Conservation (phyloP, 2,113 vertebrate genomes). For the Petrocephalus zakoni region DNA sequence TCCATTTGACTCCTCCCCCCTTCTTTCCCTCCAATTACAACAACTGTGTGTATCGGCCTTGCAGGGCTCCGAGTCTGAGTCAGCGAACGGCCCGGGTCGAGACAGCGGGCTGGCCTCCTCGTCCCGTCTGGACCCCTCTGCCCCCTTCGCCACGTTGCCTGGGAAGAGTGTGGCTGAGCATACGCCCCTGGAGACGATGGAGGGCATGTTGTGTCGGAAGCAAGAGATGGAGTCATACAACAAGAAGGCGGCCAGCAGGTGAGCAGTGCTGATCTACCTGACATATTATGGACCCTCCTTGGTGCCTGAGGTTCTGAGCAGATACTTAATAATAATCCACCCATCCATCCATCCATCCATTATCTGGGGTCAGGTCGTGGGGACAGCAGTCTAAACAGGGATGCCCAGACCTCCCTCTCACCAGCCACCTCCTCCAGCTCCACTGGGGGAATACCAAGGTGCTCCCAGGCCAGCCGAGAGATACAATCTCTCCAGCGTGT, state of each 20-base stretch:
- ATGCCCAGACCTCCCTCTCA: too few species aligned
- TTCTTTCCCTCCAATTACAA: neutral
- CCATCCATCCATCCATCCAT: too few species aligned
- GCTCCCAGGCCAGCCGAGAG: too few species aligned
- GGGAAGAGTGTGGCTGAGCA: constrained; percentile 58
- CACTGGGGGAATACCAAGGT: too few species aligned
- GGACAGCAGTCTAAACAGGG: too few species aligned
- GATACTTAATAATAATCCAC: neutral
- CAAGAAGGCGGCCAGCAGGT: constrained; percentile 79
- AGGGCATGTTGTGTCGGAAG: constrained; percentile 79
- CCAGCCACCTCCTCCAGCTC: too few species aligned
- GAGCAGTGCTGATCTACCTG: neutral
- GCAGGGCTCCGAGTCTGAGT: constrained; percentile 58
- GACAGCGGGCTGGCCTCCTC: constrained; percentile 67
- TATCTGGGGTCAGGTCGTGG: too few species aligned
- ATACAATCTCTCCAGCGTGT: too few species aligned
- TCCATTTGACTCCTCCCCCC: neutral
- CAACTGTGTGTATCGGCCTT: neutral
- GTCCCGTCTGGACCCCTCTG: constrained; percentile 62
- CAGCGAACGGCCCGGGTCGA: constrained; percentile 56
- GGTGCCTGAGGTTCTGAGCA: neutral
- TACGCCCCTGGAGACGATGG: constrained; percentile 64
- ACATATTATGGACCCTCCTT: neutral
- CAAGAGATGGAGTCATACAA: constrained; percentile 84
- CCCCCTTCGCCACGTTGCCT: constrained; percentile 57